Base-by-base conservation (phyloP, 2,888 invertebrate genomes). In the Atrina japonica region DNA sequence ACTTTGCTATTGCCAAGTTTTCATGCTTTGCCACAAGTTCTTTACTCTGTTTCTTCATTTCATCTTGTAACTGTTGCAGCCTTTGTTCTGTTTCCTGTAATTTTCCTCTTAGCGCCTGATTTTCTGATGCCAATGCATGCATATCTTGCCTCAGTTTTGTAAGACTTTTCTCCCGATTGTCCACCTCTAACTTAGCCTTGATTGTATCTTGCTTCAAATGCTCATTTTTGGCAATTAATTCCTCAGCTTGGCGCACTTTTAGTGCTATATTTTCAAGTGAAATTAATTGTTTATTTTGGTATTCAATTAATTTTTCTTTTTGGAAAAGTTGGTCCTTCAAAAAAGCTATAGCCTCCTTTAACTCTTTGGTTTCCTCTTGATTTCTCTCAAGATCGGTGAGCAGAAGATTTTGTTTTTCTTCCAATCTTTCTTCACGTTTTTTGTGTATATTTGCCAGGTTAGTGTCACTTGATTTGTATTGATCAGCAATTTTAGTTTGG, bases 391-490 rank as follows among this genome's bases (percentile, higher is more conserved):
- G 59, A 45, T 82, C 78, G 1, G 70, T 35, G 27, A 77, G n/a
- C 9, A 82, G 52, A 27, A 76, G 18, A 2, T 76, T 75, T 29
- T 82, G 82, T 30, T 80, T 77, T 49, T 76, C 70, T 9, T 78
- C 82, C 66, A 78, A 72, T 30, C 76, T 59, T 27, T 75, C 70
- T 66, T 76, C 81, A 21, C 78, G 75, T 25, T 75, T 73, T 67
- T 78, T 77, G 63, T 81, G 73, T 11, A 79, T 76, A 41, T 56
- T 70, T 3, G 76, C 65, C 29, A 81, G 64, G 0, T 74, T 76
- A 43, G 76, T 68, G 41, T 79, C 81, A 1, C 76, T 79, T 0
- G 66, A 67, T 66, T 77, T 72, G 65, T 81, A 81, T 45, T 79
- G 75, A 41, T 71, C 64, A 7, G 79, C 71, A 11, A 77, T 56